phyloP scores from a whole-genome alignment of 37 sponge, comb jelly and placozoan genomes.

The Geodia barretti region DNA sequence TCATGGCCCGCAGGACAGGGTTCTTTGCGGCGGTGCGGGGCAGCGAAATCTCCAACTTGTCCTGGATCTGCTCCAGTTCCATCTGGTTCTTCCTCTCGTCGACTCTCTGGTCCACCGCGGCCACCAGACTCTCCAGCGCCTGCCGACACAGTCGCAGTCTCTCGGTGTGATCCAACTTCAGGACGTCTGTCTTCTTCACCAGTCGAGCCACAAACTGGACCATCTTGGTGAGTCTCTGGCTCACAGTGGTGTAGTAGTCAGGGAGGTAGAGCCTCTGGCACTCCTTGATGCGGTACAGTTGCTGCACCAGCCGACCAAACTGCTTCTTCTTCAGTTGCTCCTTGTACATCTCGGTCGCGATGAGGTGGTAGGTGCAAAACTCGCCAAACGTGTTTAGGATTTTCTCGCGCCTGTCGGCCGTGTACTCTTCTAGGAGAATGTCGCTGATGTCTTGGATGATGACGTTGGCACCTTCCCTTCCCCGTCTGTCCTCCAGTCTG shows the following conservation, averaged over 20 bases:
- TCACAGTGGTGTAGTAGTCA: constrained; percentile 59
- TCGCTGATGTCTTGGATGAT: constrained; percentile 57
- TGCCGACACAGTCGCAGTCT: constrained; percentile 14
- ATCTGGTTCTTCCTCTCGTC: constrained; percentile 51
- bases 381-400: constrained; percentile 44
- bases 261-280: constrained; percentile 69
- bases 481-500: constrained; percentile 29
- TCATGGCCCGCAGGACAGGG: constrained; percentile 42
- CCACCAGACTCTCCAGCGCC: constrained; percentile 33
- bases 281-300: constrained; percentile 47
- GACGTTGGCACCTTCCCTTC: not conserved
- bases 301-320: constrained; percentile 52
- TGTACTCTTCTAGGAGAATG: constrained; percentile 59
- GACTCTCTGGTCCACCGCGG: constrained; percentile 49
- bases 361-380: constrained; percentile 59
- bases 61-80: constrained; percentile 59
- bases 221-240: constrained; percentile 65
- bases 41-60: constrained; percentile 48
- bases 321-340: constrained; percentile 72
- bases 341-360: constrained; percentile 61
- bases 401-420: constrained; percentile 38
- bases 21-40: constrained; percentile 31
- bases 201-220: constrained; percentile 47
- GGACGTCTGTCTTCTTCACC: constrained; percentile 64
- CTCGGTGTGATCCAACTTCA: constrained; percentile 30